These are phyloP conservation scores for Dendrolimus pini DNA, from an alignment of 2,888 invertebrate species.

Conservation along the genomic window DNA sequence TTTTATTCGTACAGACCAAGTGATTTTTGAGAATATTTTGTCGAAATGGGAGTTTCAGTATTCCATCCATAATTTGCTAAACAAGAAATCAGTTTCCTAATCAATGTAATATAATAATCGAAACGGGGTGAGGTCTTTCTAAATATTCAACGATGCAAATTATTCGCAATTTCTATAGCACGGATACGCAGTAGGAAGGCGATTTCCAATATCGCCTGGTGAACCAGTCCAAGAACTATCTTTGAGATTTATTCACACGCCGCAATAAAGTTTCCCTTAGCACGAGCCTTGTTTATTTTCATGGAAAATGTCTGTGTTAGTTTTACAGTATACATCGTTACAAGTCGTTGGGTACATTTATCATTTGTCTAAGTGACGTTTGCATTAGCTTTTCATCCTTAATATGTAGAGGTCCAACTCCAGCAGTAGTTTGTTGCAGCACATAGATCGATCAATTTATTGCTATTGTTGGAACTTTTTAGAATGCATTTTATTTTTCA, in stretches of 20 bases:
- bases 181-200: constrained; percentile 3
- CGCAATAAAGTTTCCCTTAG: not conserved
- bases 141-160: not conserved
- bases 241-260: not conserved
- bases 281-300: not conserved
- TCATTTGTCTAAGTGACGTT: no score
- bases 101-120: not conserved
- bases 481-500: no score
- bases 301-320: not conserved
- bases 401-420: no score
- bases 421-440: no score
- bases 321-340: not conserved
- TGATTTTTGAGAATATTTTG: no score
- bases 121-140: not conserved
- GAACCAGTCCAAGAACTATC: constrained; percentile 1
- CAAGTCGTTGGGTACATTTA: not conserved
- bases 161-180: not conserved
- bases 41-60: constrained; percentile 7
- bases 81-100: not conserved
- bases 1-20: no score
- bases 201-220: not conserved
- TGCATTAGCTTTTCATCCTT: no score
- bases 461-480: no score
- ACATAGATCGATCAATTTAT: no score
- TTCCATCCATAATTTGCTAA: not conserved